These are phyloP conservation scores for Thaumetopoea pityocampa DNA, from an alignment of 1,140 invertebrate species.

Conservation along the genomic window DNA sequence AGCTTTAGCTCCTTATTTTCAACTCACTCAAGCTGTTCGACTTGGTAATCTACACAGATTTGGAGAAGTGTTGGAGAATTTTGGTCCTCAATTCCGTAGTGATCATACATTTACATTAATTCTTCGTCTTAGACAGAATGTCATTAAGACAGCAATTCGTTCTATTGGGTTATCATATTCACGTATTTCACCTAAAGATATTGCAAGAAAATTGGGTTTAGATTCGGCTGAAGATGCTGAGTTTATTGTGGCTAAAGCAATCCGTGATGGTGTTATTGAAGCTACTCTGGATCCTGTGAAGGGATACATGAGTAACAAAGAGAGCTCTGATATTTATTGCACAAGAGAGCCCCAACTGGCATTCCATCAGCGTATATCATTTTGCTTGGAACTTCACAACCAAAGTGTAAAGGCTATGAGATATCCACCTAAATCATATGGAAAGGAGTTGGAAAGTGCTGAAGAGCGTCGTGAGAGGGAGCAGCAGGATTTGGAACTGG, in stretches of 20 bases:
- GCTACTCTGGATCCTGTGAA: conserved; percentile 96
- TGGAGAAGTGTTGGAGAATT: conserved; percentile 94
- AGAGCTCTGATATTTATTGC: conserved; percentile 97
- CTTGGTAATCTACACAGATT: conserved; percentile 96
- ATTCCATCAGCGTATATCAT: conserved; percentile 98
- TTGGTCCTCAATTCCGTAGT: conserved; percentile 88
- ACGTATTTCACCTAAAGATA: conserved; percentile 95
- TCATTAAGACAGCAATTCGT: conserved; percentile 98
- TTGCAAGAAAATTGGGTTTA: conserved; percentile 94
- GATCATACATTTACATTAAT: conserved; percentile 98
- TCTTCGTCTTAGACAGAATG: conserved; percentile 96
- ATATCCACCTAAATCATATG: conserved; percentile 99
- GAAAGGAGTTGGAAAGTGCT: conserved; percentile 97
- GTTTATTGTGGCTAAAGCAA: conserved; percentile 99
- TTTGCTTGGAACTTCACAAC: conserved; percentile 98
- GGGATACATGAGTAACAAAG: conserved; percentile 97
- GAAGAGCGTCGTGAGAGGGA: conserved; percentile 97
- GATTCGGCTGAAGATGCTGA: conserved; percentile 98
- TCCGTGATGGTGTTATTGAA: conserved; percentile 98
- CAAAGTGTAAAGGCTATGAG: conserved; percentile 99
- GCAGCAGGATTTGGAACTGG: conserved; percentile 97
- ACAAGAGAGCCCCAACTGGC: conserved; percentile 97
- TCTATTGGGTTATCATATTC: conserved; percentile 98
- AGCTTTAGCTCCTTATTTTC: conserved; percentile 96
- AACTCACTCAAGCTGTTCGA: conserved; percentile 97